Conservation (phyloP, 1,140 invertebrate species). For the Drosophila kepulauana region DNA sequence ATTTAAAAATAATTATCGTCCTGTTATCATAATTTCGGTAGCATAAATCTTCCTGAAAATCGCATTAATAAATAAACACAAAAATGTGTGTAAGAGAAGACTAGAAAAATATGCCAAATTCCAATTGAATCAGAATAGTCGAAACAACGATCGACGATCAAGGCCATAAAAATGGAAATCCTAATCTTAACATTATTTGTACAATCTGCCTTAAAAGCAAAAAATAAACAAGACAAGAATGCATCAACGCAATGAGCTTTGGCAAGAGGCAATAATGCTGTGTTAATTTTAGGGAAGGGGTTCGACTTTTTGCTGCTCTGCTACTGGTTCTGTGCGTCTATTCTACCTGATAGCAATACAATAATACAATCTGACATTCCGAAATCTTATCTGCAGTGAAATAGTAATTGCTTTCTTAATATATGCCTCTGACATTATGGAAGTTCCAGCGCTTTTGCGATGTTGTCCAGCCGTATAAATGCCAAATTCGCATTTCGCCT, state of each 20-base stretch:
- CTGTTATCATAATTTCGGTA: conserved; percentile 35
- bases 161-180: conserved; percentile 6
- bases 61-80: conserved; percentile 18
- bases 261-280: background rate
- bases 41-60: conserved; percentile 31
- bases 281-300: background rate
- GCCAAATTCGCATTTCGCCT: background rate
- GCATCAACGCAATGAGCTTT: conserved; percentile 6
- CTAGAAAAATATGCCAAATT: background rate
- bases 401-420: conserved; percentile 58
- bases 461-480: conserved; percentile 30
- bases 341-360: conserved; percentile 30
- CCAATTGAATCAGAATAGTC: background rate
- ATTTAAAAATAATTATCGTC: conserved; percentile 56
- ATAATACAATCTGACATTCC: conserved; percentile 39
- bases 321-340: background rate
- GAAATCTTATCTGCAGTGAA: conserved; percentile 63
- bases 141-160: background rate
- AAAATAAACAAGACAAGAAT: conserved; percentile 4
- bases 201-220: background rate
- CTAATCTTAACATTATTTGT: conserved; percentile 9
- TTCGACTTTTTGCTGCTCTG: background rate
- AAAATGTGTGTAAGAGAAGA: background rate
- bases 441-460: conserved; percentile 22
- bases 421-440: conserved; percentile 37